Conservation (phyloP, 2,888 invertebrate species). For the Ametastegia equiseti region DNA sequence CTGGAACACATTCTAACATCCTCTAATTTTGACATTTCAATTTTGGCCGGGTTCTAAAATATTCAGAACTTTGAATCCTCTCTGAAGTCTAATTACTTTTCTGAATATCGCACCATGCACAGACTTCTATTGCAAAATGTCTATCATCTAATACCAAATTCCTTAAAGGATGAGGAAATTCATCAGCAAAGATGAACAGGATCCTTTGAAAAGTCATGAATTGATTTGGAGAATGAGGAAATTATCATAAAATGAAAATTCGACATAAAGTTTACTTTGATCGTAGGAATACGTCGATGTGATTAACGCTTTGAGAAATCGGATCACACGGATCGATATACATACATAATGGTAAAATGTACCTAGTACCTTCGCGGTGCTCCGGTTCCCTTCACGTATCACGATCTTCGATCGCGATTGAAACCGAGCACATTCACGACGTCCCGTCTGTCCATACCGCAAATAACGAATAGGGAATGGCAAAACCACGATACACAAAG, state of each 20-base stretch:
- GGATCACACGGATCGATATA: not conserved
- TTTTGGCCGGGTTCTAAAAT: conserved; percentile 1
- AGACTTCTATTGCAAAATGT: not conserved
- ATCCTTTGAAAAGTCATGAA: not conserved
- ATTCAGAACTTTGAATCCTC: not conserved
- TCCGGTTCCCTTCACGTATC: conserved; percentile 41
- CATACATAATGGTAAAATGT: not conserved
- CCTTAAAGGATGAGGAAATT: not conserved
- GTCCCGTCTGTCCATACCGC: not conserved
- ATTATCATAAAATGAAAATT: not conserved
- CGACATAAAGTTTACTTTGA: not conserved
- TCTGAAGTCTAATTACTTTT: not conserved
- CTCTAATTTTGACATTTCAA: not conserved
- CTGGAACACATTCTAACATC: not conserved
- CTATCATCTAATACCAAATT: not conserved
- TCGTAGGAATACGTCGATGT: not conserved
- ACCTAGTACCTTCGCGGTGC: conserved; percentile 6
- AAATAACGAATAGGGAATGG: conserved; percentile 9
- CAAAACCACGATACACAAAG: conserved; percentile 1
- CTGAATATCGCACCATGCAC: too few species aligned
- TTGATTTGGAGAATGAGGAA: not conserved
- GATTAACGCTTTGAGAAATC: conserved; percentile 9
- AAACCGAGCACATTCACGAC: conserved; percentile 18
- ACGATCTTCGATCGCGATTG: conserved; percentile 35
- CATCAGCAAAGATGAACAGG: too few species aligned